phyloP scores from a whole-genome alignment of 2,888 invertebrate genomes.

The Conus canariensis region DNA sequence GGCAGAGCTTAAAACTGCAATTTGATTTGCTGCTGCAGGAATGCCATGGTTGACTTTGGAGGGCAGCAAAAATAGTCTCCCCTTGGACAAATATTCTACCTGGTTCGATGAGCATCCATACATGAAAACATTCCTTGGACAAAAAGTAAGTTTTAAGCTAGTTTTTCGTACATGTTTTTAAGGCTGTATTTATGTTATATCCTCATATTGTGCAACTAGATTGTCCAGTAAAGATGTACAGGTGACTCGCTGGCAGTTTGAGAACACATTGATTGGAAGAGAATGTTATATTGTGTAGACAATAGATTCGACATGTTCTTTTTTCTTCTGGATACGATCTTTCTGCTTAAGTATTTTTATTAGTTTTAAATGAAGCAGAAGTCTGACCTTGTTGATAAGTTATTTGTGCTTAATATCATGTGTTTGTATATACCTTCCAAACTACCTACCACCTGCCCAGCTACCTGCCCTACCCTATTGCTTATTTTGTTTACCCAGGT shows the following conservation, averaged over 20 bases:
- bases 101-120: slow-evolving; percentile 61
- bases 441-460: no score
- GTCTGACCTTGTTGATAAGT: no score
- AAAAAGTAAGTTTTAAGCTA: slow-evolving; percentile 52
- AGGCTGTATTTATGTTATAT: background rate
- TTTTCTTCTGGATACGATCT: background rate
- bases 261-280: background rate
- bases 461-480: no score
- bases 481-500: no score
- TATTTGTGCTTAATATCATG: no score
- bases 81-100: slow-evolving; percentile 56
- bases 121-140: slow-evolving; percentile 53
- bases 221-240: no score
- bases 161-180: background rate
- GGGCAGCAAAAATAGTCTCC: slow-evolving; percentile 56
- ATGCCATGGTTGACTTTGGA: slow-evolving; percentile 62
- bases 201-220: no score
- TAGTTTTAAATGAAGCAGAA: no score
- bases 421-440: no score
- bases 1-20: no score
- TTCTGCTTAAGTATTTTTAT: background rate
- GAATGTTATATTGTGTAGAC: no score
- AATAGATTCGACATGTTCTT: background rate
- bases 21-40: slow-evolving; percentile 50
- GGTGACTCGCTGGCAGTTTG: no score